These are phyloP conservation scores for Crenichthys baileyi DNA, from an alignment of 2,797 vertebrate genomes.

Conservation along the genomic window DNA sequence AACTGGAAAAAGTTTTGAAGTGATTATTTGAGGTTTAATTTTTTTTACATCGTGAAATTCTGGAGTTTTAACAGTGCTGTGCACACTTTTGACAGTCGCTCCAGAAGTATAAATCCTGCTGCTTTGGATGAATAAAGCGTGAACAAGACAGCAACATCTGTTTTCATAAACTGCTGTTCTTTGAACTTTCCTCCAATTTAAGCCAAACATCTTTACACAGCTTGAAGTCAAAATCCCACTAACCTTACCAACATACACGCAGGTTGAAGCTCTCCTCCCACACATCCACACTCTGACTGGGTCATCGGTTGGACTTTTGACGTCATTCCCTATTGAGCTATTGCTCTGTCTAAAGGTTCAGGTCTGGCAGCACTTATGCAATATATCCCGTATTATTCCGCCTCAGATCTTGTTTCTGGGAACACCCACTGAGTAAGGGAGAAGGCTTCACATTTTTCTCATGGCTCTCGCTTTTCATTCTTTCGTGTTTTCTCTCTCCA, in stretches of 20 bases:
- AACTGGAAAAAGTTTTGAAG: neutral
- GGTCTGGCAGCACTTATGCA: conserved; percentile 32
- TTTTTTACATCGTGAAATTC: neutral
- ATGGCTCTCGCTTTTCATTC: conserved; percentile 45
- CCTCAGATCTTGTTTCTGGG: conserved; percentile 24
- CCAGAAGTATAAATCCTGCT: neutral
- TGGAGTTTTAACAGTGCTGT: neutral
- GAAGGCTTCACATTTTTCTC: conserved; percentile 65
- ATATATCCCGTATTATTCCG: conserved; percentile 47
- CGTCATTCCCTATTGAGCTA: conserved; percentile 44
- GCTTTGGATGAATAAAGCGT: neutral
- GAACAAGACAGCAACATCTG: neutral
- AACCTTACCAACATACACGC: conserved; percentile 14
- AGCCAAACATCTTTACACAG: neutral
- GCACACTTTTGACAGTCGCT: neutral
- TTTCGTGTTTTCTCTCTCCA: conserved; percentile 5
- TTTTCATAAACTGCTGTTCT: neutral
- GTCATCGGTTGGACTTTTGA: conserved; percentile 30
- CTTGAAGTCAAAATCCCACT: neutral
- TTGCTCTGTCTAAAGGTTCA: conserved; percentile 50
- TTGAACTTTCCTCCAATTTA: conserved; percentile 18
- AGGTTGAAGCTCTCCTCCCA: conserved; percentile 41
- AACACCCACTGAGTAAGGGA: conserved; percentile 52
- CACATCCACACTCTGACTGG: conserved; percentile 20
- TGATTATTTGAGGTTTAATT: neutral